A percentile compares a stretch with the other conserved stretches of the same genome.
These are phyloP conservation scores for Euzophera pinguis DNA, from an alignment of 2,888 invertebrate genomes.

Conservation along the genomic window DNA sequence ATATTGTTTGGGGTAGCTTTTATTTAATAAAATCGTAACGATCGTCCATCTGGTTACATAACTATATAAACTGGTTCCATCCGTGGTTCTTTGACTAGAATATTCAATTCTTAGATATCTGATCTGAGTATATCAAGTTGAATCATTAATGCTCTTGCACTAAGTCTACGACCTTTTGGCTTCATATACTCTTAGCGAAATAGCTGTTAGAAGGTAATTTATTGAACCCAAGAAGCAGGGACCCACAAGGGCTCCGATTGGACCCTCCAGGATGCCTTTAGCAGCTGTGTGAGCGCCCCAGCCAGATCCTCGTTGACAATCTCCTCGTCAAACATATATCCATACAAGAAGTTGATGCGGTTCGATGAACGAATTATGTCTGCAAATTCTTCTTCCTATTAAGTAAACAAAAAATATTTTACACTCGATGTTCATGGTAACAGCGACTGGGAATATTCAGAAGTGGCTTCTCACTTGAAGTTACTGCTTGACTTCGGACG, in stretches of 20 bases:
- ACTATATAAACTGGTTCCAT: too few relatives aligned
- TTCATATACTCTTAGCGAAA: background rate
- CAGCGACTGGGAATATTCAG: too few relatives aligned
- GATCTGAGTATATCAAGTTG: background rate
- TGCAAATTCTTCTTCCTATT: constrained; percentile 93
- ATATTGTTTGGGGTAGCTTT: too few relatives aligned
- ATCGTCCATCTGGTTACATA: too few relatives aligned
- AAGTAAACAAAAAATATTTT: background rate
- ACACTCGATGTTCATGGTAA: background rate
- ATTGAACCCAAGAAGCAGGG: constrained; percentile 96
- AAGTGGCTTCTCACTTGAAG: too few relatives aligned
- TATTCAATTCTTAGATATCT: background rate
- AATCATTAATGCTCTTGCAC: too few relatives aligned
- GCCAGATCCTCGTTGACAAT: constrained; percentile 95
- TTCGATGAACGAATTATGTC: constrained; percentile 92
- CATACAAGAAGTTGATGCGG: constrained; percentile 94
- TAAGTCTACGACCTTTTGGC: background rate
- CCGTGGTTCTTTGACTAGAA: too few relatives aligned
- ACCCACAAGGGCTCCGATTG: constrained; percentile 98
- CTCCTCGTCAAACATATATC: constrained; percentile 95
- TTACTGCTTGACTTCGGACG: too few relatives aligned
- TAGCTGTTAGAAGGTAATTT: constrained; percentile 31
- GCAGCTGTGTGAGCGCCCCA: constrained; percentile 90
- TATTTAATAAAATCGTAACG: too few relatives aligned
- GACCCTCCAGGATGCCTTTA: constrained; percentile 88